phyloP scores from a whole-genome alignment of 2,888 invertebrate species.

The Osmoderma eremita region DNA sequence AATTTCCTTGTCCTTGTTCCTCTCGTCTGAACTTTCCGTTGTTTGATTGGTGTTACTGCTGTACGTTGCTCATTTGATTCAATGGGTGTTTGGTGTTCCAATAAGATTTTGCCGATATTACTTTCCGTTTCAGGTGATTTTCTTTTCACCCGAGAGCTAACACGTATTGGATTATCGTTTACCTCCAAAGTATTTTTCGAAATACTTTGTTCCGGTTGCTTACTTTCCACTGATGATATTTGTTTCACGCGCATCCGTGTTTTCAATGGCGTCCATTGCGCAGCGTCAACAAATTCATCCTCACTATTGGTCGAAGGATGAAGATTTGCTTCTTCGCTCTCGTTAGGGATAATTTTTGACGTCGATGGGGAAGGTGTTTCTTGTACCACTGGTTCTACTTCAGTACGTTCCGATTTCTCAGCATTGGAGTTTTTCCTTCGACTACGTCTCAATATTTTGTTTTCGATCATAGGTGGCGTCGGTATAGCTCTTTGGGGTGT shows the following conservation, averaged over 20 bases:
- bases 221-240: neutral
- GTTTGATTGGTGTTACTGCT: neutral
- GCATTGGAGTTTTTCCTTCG: neutral
- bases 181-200: too few relatives aligned
- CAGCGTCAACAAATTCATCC: conserved; percentile 6
- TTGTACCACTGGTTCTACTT: neutral
- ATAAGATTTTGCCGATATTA: neutral
- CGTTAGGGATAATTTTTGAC: too few relatives aligned
- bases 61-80: neutral
- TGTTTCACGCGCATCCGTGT: neutral
- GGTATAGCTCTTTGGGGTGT: neutral
- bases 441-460: neutral
- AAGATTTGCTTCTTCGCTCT: neutral
- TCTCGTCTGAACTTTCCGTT: neutral
- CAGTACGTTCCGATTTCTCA: neutral
- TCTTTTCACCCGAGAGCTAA: too few relatives aligned
- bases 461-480: neutral
- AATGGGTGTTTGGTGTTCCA: neutral
- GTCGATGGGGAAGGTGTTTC: neutral
- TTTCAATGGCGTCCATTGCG: neutral
- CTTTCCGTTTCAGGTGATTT: neutral
- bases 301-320: neutral
- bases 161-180: too few relatives aligned
- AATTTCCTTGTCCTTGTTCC: neutral
- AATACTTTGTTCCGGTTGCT: too few relatives aligned